phyloP scores from a whole-genome alignment of 2,113 vertebrate genomes.

The Myrmophylax atrothorax region DNA sequence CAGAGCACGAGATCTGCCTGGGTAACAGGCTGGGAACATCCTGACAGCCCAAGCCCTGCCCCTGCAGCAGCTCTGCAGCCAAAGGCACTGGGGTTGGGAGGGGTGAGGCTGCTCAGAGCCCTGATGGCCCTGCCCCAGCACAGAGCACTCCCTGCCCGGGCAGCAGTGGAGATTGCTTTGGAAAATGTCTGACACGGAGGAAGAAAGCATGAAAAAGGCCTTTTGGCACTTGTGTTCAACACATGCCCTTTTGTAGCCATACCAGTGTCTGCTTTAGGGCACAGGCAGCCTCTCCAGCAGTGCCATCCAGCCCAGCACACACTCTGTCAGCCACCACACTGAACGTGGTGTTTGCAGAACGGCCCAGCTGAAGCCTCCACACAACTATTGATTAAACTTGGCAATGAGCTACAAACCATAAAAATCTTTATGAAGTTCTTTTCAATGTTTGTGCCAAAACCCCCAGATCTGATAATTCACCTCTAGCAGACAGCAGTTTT shows the following conservation, averaged over 20 bases:
- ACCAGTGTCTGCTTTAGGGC: not conserved
- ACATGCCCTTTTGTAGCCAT: not conserved
- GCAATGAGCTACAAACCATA: not conserved
- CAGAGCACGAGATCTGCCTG: not conserved
- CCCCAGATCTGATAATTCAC: not conserved
- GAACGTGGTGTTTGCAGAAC: not conserved
- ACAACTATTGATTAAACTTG: not conserved
- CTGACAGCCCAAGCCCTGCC: not conserved
- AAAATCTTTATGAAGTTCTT: not conserved
- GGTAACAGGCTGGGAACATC: not conserved
- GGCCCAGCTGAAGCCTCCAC: not conserved
- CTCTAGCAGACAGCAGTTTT: not conserved
- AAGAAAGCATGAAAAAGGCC: not conserved
- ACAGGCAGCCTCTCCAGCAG: not conserved
- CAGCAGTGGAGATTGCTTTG: not conserved
- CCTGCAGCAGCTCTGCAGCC: not conserved
- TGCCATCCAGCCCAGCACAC: not conserved
- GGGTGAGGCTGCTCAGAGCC: not conserved
- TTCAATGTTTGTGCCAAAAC: not conserved
- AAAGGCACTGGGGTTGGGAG: not conserved
- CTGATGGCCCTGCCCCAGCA: not conserved
- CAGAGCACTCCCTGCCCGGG: not conserved
- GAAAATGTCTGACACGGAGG: not conserved
- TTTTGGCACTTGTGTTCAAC: not conserved
- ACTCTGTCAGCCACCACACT: not conserved